Base-by-base conservation (phyloP, 1,140 invertebrate genomes). In the Drosophila nebulosa region DNA sequence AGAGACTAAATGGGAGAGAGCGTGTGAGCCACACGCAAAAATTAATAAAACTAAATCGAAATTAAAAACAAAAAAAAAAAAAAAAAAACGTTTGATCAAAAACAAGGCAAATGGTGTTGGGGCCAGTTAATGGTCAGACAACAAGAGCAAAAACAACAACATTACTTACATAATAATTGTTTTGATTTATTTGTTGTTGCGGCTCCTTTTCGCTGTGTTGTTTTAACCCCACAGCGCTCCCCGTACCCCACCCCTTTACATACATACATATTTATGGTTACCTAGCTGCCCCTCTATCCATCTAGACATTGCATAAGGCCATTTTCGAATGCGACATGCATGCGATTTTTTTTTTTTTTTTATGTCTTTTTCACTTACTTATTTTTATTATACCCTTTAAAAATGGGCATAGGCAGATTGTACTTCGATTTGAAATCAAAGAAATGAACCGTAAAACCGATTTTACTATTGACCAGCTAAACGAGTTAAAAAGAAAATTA, bases 151-250 rank as follows among this genome's bases (percentile, higher is more conserved):
- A 59, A 42, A 59, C 30, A 36, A 60, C 51, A 60, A 63, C 81
- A 69, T 55, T 65, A 66, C 81, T 86, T 86, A 79, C 81, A 86
- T 86, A 86, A 86, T 81, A 80, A 81, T 81, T 81, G 78, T 81
- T 81, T 81, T 88, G 79, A 86, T 86, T 86, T 84, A 72, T 67
- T 76, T 74, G 35, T 58, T 32, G 53, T 65, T 51, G 36, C 46
- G 46, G 14, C 59, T 68, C 18, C 59, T 57, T 68, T 26, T 63
- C 16, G 7, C 18, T 68, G 64, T 59, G 63, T 72, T 75, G 46
- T 59, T 18, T 56, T 63, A 69, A 68, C 32, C 24, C 1, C 46
- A 32, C 9, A 32, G 10, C 59, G n/a, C 52, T 12, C 12, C 14
- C 4, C 5, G n/a, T n/a, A 35, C 46, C 52, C 14, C 46, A 4